Conservation (phyloP, 1,140 invertebrate species). For the Drosophila navojoa region DNA sequence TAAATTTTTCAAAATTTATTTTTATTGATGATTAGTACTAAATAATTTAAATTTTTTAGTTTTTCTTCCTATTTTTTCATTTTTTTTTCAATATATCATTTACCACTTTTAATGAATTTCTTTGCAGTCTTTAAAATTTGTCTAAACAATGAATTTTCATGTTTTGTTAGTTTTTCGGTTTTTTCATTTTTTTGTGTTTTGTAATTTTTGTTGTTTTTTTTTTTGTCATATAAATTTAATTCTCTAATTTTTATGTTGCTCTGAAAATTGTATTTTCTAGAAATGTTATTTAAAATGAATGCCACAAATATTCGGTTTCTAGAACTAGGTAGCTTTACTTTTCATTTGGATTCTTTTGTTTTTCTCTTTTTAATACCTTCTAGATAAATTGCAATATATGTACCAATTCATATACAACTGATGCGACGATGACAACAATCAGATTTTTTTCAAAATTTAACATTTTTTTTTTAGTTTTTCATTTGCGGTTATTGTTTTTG, state of each 20-base stretch:
- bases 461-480: slow-evolving; percentile 41
- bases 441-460: slow-evolving; percentile 71
- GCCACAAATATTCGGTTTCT: slow-evolving; percentile 56
- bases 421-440: slow-evolving; percentile 69
- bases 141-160: slow-evolving; percentile 82
- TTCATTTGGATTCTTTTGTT: slow-evolving; percentile 18
- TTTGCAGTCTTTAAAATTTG: slow-evolving; percentile 82
- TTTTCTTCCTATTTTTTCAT: slow-evolving; percentile 14
- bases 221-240: slow-evolving; percentile 51
- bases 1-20: slow-evolving; percentile 74
- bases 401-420: slow-evolving; percentile 51
- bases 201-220: slow-evolving; percentile 26
- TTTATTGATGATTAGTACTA: slow-evolving; percentile 78
- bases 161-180: slow-evolving; percentile 48
- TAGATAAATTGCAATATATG: slow-evolving; percentile 45
- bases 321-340: slow-evolving; percentile 39
- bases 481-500: slow-evolving; percentile 50
- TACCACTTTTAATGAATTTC: slow-evolving; percentile 81
- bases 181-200: slow-evolving; percentile 18
- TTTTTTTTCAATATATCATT: slow-evolving; percentile 49
- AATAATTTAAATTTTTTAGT: slow-evolving; percentile 60
- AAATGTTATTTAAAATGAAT: slow-evolving; percentile 61
- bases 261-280: slow-evolving; percentile 68
- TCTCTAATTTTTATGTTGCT: slow-evolving; percentile 41
- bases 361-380: slow-evolving; percentile 28